Evolutionary conservation across 1,140 invertebrate species (phyloP), one percentile per base, ranked within the genome.

Genomic region (Tetramorium parvispinum): DNA sequence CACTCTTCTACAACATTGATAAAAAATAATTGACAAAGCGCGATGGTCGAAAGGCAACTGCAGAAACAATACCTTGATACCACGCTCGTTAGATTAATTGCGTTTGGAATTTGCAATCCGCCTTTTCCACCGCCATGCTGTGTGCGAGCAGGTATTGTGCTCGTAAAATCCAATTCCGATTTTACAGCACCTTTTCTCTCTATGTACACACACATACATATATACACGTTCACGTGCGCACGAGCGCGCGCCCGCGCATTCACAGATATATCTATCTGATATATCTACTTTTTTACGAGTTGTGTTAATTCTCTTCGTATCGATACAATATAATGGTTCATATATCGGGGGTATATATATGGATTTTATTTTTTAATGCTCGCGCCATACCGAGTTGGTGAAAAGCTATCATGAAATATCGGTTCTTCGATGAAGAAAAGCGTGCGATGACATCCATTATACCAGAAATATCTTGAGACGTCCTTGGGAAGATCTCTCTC

Each of bases 41-140:
- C 10, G 32, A 55, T 57, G 18, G 16, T 13, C 66, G 53, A 57
- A 57, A 73, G 3, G 13, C 32, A 82, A 46, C 21, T 24, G 32
- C 32, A 21, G 63, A 32, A 59, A 82, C 66, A 46, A 51, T 37
- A 24, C 13, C 43, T 11, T 63, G 68, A 59, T 81, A 81, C 7
- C 24, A 13, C 24, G 37, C 24, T 83, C 40, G 79, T 83, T 83
- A 83, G 79, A 83, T 83, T 75, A 83, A 75, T 83, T 75, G 79
- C 68, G 37, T 83, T 49, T 46, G 53, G 68, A 83, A 83, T 75
- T 83, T 75, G 79, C 53, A 59, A 83, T 75, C 68, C 53, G 53
- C 24, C 37, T 57, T 71, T 43, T 71, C 37, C 18, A 16, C 27
- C 18, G 18, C 11, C n/a, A 21, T 18, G 57, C 57, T 63, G 16